Evolutionary conservation across 1,140 invertebrate species (phyloP).

Genomic region (Helicoverpa armigera): DNA sequence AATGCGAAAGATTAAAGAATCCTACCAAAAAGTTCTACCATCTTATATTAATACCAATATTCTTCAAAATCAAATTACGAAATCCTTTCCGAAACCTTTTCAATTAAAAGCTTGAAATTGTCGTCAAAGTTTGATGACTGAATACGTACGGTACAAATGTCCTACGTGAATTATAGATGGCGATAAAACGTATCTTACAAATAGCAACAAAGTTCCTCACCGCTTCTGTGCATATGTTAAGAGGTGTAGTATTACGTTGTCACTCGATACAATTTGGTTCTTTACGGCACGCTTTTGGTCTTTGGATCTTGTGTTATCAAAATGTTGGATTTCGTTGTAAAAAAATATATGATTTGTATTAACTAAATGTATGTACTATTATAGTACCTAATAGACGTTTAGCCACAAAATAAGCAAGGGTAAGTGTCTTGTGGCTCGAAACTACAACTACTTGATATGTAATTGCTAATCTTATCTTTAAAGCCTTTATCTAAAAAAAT

Average conservation of each 20-base stretch:
- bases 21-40: background rate
- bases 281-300: background rate
- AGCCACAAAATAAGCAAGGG: too few relatives aligned
- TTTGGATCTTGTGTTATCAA: too few relatives aligned
- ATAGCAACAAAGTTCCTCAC: slow-evolving; percentile 55
- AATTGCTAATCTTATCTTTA: too few relatives aligned
- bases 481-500: too few relatives aligned
- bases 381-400: too few relatives aligned
- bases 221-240: slow-evolving; percentile 57
- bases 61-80: background rate
- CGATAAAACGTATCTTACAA: slow-evolving; percentile 68
- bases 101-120: slow-evolving; percentile 34
- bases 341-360: too few relatives aligned
- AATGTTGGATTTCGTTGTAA: too few relatives aligned
- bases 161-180: slow-evolving; percentile 72
- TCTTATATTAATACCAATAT: slow-evolving; percentile 3
- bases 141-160: slow-evolving; percentile 52
- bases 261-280: slow-evolving; percentile 8
- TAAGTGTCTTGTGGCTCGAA: too few relatives aligned
- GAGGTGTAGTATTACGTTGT: slow-evolving; percentile 15
- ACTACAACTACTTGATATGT: too few relatives aligned
- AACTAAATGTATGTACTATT: too few relatives aligned
- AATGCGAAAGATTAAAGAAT: too few relatives aligned
- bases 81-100: slow-evolving; percentile 18
- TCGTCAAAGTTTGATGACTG: slow-evolving; percentile 41